Conservation (phyloP, 2,113 vertebrate genomes). For the Muntiacus reevesi region DNA sequence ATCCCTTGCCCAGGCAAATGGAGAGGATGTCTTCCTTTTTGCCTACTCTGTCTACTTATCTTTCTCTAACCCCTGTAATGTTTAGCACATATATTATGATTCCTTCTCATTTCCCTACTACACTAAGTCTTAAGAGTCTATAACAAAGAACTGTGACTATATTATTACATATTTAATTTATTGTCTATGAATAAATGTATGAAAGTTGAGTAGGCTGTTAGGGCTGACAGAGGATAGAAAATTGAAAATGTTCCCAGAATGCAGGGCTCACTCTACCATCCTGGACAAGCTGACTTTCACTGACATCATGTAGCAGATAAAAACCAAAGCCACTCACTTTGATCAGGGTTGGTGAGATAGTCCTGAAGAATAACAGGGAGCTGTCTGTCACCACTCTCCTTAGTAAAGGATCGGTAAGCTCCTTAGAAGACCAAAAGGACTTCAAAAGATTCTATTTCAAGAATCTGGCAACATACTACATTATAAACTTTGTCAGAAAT, state of each 20-base stretch:
- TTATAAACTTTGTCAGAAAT: background rate
- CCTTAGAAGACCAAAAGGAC: background rate
- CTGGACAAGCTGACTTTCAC: background rate
- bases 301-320: background rate
- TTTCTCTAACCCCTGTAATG: background rate
- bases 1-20: background rate
- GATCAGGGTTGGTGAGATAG: background rate
- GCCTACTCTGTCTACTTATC: background rate
- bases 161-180: background rate
- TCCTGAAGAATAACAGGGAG: background rate
- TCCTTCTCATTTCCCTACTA: background rate
- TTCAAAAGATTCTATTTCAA: conserved; percentile 29
- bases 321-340: background rate
- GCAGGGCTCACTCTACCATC: background rate
- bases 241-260: background rate
- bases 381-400: background rate
- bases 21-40: background rate
- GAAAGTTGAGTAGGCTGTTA: background rate
- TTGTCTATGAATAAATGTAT: background rate
- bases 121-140: background rate
- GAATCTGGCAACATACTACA: background rate
- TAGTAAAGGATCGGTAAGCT: background rate
- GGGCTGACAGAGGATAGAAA: background rate
- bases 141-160: background rate
- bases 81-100: background rate